Evolutionary conservation across 2,888 invertebrate species (phyloP).

Genomic region (Rotaria socialis): DNA sequence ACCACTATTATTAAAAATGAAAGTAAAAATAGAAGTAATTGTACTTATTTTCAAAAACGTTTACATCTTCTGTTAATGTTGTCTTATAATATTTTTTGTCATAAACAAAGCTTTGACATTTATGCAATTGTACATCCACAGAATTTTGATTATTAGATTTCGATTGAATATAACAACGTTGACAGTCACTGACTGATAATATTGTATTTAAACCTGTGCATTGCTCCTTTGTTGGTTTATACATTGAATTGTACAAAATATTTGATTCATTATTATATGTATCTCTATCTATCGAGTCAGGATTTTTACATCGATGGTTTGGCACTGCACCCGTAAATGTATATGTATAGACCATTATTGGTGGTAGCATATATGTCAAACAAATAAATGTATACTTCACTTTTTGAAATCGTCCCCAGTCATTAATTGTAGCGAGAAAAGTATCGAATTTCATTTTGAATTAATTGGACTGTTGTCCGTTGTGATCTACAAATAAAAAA

Average conservation of each 20-base stretch:
- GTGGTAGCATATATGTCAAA: background rate
- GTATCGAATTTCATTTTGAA: slow-evolving; percentile 25
- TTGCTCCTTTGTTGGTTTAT: background rate
- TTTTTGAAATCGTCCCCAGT: slow-evolving; percentile 26
- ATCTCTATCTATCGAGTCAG: background rate
- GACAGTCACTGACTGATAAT: background rate
- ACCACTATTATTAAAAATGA: background rate
- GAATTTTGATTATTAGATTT: background rate
- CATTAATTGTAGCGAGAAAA: background rate
- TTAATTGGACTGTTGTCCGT: background rate
- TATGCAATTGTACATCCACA: background rate
- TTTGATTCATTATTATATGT: background rate
- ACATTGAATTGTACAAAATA: background rate
- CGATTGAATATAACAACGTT: background rate
- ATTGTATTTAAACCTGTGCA: background rate
- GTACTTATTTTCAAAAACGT: background rate
- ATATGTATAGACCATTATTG: slow-evolving; percentile 14
- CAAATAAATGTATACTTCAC: background rate
- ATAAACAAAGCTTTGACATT: background rate
- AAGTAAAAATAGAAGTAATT: background rate
- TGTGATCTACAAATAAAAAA: background rate
- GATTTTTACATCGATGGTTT: background rate
- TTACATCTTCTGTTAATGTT: background rate
- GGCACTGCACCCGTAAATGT: background rate
- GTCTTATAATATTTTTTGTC: background rate